Percentiles rank a stretch among this genome's conserved stretches.
Conservation (phyloP, 1,140 invertebrate genomes). For the Stratiolaelaps scimitus region DNA sequence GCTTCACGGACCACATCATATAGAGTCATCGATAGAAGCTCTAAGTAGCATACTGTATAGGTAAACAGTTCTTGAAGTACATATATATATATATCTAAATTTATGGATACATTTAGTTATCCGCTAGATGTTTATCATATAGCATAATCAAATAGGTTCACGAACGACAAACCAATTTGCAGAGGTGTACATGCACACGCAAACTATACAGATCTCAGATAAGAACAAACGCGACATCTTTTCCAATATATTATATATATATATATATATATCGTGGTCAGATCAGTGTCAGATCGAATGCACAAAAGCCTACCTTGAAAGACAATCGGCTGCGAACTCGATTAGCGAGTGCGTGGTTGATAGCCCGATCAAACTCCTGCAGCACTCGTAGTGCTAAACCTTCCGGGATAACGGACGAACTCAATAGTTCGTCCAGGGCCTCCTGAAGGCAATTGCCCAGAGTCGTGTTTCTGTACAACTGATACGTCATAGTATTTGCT, state of each 20-base stretch:
- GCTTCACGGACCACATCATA: too few species aligned
- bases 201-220: too few species aligned
- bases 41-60: too few species aligned
- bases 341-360: slow-evolving; percentile 83
- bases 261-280: too few species aligned
- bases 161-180: slow-evolving; percentile 29
- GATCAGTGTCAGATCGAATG: too few species aligned
- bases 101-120: too few species aligned
- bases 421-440: slow-evolving; percentile 76
- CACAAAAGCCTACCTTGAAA: slow-evolving; percentile 62
- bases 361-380: slow-evolving; percentile 90
- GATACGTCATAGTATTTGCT: slow-evolving; percentile 50
- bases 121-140: too few species aligned
- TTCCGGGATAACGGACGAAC: slow-evolving; percentile 91
- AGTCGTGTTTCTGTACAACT: slow-evolving; percentile 93
- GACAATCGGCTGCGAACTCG: slow-evolving; percentile 79
- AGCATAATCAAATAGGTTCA: too few species aligned
- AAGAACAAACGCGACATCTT: slow-evolving; percentile 20
- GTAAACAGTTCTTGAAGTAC: too few species aligned
- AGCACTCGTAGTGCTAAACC: slow-evolving; percentile 79
- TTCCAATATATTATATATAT: not conserved
- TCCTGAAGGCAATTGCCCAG: slow-evolving; percentile 91
- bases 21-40: too few species aligned
- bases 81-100: too few species aligned
- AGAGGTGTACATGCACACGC: slow-evolving; percentile 28